A percentile compares a stretch with the other conserved stretches of the same genome.
Conservation (phyloP, 2,797 vertebrate genomes). For the Moxostoma hubbsi region DNA sequence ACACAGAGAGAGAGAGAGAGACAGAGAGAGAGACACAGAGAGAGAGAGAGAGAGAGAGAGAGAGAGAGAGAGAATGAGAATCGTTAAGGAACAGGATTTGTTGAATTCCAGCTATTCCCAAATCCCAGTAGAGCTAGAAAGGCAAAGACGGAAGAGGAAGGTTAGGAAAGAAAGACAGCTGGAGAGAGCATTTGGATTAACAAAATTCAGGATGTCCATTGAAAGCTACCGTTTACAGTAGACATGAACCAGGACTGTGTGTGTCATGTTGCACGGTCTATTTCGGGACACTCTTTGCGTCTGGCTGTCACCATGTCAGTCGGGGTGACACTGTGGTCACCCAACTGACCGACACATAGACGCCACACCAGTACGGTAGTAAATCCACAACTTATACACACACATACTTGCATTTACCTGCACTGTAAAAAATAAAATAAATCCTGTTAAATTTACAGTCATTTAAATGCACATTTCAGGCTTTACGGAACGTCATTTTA, state of each 20-base stretch:
- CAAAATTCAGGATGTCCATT: constrained; percentile 38
- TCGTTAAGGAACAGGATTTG: too few species aligned
- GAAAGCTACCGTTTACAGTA: constrained; percentile 47
- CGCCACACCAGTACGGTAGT: constrained; percentile 46
- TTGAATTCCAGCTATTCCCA: too few species aligned
- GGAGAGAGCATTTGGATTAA: not conserved
- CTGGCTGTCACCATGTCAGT: constrained; percentile 57
- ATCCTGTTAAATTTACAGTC: too few species aligned
- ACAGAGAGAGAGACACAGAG: too few species aligned
- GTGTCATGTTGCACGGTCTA: constrained; percentile 56
- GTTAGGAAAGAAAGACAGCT: too few species aligned
- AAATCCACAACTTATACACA: constrained; percentile 52
- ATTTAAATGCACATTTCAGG: too few species aligned
- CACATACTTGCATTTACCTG: not conserved
- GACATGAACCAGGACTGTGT: constrained; percentile 68
- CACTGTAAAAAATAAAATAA: too few species aligned
- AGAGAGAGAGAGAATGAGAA: too few species aligned
- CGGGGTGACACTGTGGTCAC: constrained; percentile 50
- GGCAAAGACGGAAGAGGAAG: constrained; percentile 41
- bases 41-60: too few species aligned
- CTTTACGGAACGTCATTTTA: too few species aligned
- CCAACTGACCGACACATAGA: constrained; percentile 43
- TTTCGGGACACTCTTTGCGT: constrained; percentile 50
- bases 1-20: too few species aligned
- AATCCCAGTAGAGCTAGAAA: constrained; percentile 36